These are phyloP conservation scores for Seira sanloemensis DNA, from an alignment of 2,888 invertebrate species.

Conservation along the genomic window DNA sequence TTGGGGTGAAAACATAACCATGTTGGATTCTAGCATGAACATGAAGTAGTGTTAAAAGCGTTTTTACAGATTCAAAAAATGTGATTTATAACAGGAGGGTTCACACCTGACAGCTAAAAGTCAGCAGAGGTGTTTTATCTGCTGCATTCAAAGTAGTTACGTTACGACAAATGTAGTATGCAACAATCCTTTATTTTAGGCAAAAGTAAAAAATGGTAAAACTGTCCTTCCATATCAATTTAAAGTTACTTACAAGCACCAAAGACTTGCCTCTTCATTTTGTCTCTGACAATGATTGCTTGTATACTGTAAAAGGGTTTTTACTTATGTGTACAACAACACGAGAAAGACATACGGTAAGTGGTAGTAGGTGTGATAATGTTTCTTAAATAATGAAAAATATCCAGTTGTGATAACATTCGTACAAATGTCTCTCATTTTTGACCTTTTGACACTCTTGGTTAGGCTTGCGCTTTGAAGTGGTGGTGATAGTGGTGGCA, in stretches of 20 bases:
- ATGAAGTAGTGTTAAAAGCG: not conserved
- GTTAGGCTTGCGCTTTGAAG: conserved; percentile 21
- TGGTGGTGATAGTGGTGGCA: conserved; percentile 9
- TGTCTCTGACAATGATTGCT: not conserved
- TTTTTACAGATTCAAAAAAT: too few species aligned
- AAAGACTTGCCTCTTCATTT: too few species aligned
- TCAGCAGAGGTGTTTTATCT: conserved; percentile 6
- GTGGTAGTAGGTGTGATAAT: conserved; percentile 58
- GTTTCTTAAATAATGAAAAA: conserved; percentile 57
- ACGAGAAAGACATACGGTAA: not conserved
- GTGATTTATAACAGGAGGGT: conserved; percentile 1
- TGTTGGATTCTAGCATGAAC: too few species aligned
- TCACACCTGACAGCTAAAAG: not conserved
- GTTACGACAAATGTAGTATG: too few species aligned
- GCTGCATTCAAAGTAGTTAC: not conserved
- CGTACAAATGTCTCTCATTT: conserved; percentile 59
- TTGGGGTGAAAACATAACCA: too few species aligned
- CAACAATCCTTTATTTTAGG: too few species aligned
- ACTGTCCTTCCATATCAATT: not conserved
- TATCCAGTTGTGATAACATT: conserved; percentile 57
- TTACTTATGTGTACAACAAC: not conserved
- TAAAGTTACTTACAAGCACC: not conserved
- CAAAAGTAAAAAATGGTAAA: not conserved
- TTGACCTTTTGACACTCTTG: conserved; percentile 62
- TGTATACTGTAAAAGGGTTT: conserved; percentile 1